phyloP scores from a whole-genome alignment of 1,140 invertebrate species.

The Drosophila erecta region DNA sequence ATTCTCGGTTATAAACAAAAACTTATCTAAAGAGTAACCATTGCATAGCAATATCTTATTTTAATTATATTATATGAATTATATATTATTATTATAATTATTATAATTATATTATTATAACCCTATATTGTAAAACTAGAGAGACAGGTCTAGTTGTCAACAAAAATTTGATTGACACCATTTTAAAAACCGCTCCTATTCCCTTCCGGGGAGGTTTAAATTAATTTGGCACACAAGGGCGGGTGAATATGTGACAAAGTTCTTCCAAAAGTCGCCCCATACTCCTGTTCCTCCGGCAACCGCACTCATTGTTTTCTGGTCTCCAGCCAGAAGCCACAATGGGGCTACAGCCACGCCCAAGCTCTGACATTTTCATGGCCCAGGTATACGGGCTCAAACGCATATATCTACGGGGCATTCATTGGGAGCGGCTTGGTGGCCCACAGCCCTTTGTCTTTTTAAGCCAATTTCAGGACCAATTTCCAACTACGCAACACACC shows the following conservation, averaged over 20 bases:
- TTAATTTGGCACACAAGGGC: slow-evolving; percentile 59
- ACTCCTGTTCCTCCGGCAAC: not conserved
- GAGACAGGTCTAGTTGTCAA: slow-evolving; percentile 25
- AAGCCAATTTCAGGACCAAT: slow-evolving; percentile 66
- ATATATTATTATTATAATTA: no score
- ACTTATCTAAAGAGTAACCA: no score
- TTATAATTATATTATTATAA: no score
- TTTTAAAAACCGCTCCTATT: slow-evolving; percentile 35
- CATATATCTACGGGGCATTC: slow-evolving; percentile 15
- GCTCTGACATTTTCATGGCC: slow-evolving; percentile 55
- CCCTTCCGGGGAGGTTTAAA: slow-evolving; percentile 48
- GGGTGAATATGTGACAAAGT: slow-evolving; percentile 34
- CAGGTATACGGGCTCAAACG: slow-evolving; percentile 3
- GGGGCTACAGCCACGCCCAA: slow-evolving; percentile 42
- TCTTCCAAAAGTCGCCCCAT: slow-evolving; percentile 25
- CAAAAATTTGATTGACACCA: slow-evolving; percentile 54
- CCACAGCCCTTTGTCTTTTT: slow-evolving; percentile 38
- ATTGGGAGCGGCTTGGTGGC: slow-evolving; percentile 13
- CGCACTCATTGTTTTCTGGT: slow-evolving; percentile 33
- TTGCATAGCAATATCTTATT: no score
- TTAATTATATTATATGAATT: no score
- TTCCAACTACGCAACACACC: slow-evolving; percentile 65
- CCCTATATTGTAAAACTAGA: not conserved
- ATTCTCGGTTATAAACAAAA: no score
- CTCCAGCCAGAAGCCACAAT: slow-evolving; percentile 31